A percentile compares a stretch with the other conserved stretches of the same genome.
These are phyloP conservation scores for Yponomeuta cagnagella DNA, from an alignment of 2,888 invertebrate genomes.

Conservation along the genomic window DNA sequence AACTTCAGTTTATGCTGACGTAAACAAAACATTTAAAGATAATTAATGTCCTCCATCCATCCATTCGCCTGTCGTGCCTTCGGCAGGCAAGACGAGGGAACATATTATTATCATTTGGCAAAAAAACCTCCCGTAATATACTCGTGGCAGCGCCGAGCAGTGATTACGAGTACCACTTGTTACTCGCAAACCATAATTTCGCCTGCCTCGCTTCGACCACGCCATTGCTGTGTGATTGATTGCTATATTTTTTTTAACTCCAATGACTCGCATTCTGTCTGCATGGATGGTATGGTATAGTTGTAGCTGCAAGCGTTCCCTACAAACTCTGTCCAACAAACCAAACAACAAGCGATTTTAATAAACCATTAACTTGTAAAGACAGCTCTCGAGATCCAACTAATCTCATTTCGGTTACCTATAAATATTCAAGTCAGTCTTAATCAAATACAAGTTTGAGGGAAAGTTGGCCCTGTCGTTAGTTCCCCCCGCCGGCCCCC, in stretches of 20 bases:
- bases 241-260: slow-evolving; percentile 30
- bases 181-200: slow-evolving; percentile 36
- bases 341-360: slow-evolving; percentile 3
- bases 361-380: not conserved
- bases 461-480: slow-evolving; percentile 46
- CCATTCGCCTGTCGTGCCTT: slow-evolving; percentile 18
- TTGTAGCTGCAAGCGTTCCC: not conserved
- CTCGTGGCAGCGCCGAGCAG: slow-evolving; percentile 24
- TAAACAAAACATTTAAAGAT: slow-evolving; percentile 10
- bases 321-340: not conserved
- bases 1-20: not conserved
- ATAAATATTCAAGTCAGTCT: slow-evolving; percentile 19
- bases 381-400: slow-evolving; percentile 1
- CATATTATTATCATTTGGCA: slow-evolving; percentile 52
- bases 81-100: slow-evolving; percentile 24
- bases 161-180: slow-evolving; percentile 35
- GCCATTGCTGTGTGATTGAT: slow-evolving; percentile 28
- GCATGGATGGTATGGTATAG: too few relatives aligned
- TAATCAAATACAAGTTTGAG: slow-evolving; percentile 43
- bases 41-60: slow-evolving; percentile 16
- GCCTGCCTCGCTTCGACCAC: slow-evolving; percentile 24
- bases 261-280: slow-evolving; percentile 24
- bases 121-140: slow-evolving; percentile 33
- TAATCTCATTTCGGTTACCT: not conserved
- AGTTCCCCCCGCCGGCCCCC: slow-evolving; percentile 40